Percentiles rank a stretch among this genome's conserved stretches.
Evolutionary conservation across 1,140 invertebrate genomes (phyloP).

Genomic region (Leptinotarsa lineolata): DNA sequence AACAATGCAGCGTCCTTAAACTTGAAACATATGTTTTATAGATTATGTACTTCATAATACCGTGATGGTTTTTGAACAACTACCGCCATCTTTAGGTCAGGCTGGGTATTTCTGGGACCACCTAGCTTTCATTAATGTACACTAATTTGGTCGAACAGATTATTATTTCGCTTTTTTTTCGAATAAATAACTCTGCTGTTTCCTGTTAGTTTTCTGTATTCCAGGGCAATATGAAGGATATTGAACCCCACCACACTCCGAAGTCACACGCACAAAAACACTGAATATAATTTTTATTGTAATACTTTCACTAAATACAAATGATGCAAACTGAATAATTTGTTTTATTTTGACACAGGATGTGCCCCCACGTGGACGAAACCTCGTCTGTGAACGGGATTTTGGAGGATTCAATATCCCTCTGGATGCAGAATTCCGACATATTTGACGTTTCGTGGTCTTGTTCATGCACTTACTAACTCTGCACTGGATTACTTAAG

Average conservation of each 20-base stretch:
- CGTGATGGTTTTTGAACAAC: too few species aligned
- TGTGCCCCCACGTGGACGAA: constrained; percentile 41
- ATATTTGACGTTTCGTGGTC: neutral
- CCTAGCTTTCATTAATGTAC: too few species aligned
- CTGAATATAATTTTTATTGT: neutral
- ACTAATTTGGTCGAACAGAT: too few species aligned
- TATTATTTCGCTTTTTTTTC: too few species aligned
- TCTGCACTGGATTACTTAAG: neutral
- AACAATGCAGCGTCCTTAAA: too few species aligned
- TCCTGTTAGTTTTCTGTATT: constrained; percentile 38
- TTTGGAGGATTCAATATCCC: constrained; percentile 25
- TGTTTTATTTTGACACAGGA: constrained; percentile 46
- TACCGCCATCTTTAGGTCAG: too few species aligned
- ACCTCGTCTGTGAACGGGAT: constrained; percentile 9
- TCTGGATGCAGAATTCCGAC: constrained; percentile 22
- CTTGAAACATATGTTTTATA: too few species aligned
- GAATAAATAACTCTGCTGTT: neutral
- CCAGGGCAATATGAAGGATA: constrained; percentile 35
- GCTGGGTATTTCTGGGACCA: too few species aligned
- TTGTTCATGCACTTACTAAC: neutral
- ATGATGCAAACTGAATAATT: constrained; percentile 22
- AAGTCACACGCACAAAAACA: neutral
- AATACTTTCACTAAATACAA: neutral
- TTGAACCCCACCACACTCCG: constrained; percentile 10
- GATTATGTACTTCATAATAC: too few species aligned